Evolutionary conservation across 1,140 invertebrate species (phyloP).

Genomic region (Drosophila equinoxialis): DNA sequence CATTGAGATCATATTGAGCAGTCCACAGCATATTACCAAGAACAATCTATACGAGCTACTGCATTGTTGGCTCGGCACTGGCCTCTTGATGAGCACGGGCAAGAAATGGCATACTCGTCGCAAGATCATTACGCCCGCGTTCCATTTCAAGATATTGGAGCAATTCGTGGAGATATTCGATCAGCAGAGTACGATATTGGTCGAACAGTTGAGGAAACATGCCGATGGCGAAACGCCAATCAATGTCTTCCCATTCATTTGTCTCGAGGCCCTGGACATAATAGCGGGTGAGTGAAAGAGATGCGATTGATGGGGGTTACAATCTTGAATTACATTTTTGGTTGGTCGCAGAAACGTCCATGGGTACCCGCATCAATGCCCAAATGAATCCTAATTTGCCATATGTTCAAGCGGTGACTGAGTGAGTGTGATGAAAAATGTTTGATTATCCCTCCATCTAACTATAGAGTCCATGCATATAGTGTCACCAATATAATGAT

Average conservation of each 20-base stretch:
- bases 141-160: slow-evolving; percentile 92
- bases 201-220: slow-evolving; percentile 84
- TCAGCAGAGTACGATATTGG: slow-evolving; percentile 86
- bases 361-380: slow-evolving; percentile 90
- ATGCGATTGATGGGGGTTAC: too few species aligned
- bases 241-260: slow-evolving; percentile 59
- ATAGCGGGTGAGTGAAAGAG: slow-evolving; percentile 52
- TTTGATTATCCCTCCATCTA: neutral
- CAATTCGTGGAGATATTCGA: slow-evolving; percentile 89
- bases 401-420: slow-evolving; percentile 88
- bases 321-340: neutral
- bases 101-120: slow-evolving; percentile 64
- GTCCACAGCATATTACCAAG: slow-evolving; percentile 66
- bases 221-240: slow-evolving; percentile 64
- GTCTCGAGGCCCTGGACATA: slow-evolving; percentile 62
- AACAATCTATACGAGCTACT: slow-evolving; percentile 80
- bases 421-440: slow-evolving; percentile 82
- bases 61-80: slow-evolving; percentile 83
- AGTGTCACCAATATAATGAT: slow-evolving; percentile 64
- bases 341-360: slow-evolving; percentile 87
- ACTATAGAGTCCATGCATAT: neutral
- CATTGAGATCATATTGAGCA: slow-evolving; percentile 65
- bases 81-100: slow-evolving; percentile 81
- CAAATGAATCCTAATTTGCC: slow-evolving; percentile 87
- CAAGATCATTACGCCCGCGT: slow-evolving; percentile 89